Base-by-base conservation (phyloP, 2,797 vertebrate genomes). In the Notolabrus celidotus region DNA sequence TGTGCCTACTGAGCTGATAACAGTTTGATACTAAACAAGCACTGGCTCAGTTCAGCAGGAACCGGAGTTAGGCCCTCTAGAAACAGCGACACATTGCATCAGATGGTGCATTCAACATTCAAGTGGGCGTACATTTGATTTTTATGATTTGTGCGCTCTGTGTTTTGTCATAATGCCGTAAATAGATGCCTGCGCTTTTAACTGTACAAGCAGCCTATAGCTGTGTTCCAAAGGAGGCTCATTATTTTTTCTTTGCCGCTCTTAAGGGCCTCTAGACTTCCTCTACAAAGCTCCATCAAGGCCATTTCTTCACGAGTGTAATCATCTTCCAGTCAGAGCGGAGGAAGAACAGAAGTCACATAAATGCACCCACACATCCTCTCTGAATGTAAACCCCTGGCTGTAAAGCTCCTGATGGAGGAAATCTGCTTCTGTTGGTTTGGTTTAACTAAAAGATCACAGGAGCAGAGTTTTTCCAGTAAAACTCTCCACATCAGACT, bases 21-120 rank as follows among this genome's bases (percentile, higher is more conserved):
- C 95, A 95, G 95, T 95, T 90, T 54, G 74, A 93, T 92, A 64
- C 88, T 82, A 75, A 84, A 89, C 67, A 85, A 90, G 84, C 88
- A 94, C 95, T 95, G 95, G 94, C 95, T 95, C 95, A 95, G 94
- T 95, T 95, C 94, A 95, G 94, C 94, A 95, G 94, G 94, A 95
- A 95, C 95, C 93, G 93, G 93, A 95, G 95, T 95, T 95, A 90
- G 86, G 94, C 93, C 93, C 88, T 90, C 93, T 91, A 90, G 74
- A 91, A 85, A 86, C 88, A 65, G 41, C 83, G 1, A 31, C 29
- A 0, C 20, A 31, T 19, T n/a, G 5, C 20, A 54, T 29, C 16
- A 14, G 17, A 15, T 4, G n/a, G 7, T 12, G 46, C 25, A 52
- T 17, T n/a, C 56, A 51, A 20, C 56, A 25, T 5, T 43, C 38